Evolutionary conservation across 2,113 vertebrate genomes (phyloP), one percentile per base, ranked within the genome.

Genomic region (Athene cunicularia): DNA sequence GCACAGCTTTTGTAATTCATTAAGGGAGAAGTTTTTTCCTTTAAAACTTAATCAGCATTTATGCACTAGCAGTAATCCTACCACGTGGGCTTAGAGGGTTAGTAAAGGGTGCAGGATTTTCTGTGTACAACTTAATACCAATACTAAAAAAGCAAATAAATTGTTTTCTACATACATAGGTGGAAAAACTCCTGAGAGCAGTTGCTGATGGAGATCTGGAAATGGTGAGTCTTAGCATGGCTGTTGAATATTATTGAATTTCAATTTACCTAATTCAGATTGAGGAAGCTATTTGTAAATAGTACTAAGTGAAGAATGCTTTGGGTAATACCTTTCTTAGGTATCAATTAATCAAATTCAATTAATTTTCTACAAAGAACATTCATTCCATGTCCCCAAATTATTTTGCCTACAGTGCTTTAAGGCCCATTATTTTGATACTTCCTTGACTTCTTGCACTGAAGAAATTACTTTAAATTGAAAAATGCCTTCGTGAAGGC

Each of bases 131-230:
- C 68, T 80, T 92, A 88, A 62, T 94, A 74, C n/a, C n/a, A 49
- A 7, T 91, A 39, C 63, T 91, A 90, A 55, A 41, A 62, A 93
- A 94, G 49, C 59, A 50, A 84, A 62, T 89, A 84, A 77, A 60
- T 66, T 5, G 32, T 95, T 91, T 70, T 93, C 86, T 68, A 94
- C 27, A 90, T 96, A 47, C 80, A 33, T 94, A 99, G 99, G 99
- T 99, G 97, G 99, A 99, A 97, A 99, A 99, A 96, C 98, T 99
- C 90, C 96, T 99, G 82, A 98, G 99, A 90, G 99, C 99, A 3
- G 98, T 99, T 73, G 99, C 99, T 35, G 99, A 99, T 80, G 99
- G 99, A 14, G 99, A 99, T 67, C 96, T 99, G 76, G 99, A 99
- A 98, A 99, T 99, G 99, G 99, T 99, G 97, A 99, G 99, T 96